Evolutionary conservation across 2,888 invertebrate species (phyloP), one percentile per base, ranked within the genome.

Genomic region (Eupelmus urozonus): DNA sequence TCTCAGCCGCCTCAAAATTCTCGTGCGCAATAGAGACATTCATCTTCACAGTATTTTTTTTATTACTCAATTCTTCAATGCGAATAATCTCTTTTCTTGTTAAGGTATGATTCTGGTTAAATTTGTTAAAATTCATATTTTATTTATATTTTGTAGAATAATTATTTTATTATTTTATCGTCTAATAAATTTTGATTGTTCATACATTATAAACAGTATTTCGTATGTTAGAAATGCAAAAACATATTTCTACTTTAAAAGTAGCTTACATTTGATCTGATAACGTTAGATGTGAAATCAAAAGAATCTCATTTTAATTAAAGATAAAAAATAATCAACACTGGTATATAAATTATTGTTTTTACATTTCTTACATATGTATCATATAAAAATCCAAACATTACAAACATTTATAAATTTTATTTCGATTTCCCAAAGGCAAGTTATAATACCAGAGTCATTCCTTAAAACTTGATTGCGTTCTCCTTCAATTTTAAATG

Each of bases 41-140:
- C 16, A 13, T 63, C 27, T 60, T 63, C 51, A 51, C 51, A 51
- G 34, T 27, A 16, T 45, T 51, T n/a, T 60, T 72, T 71, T 49
- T 65, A 23, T 34, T 18, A 53, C 34, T 78, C 73, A 78, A 78
- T 78, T 78, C 74, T 74, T 74, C 57, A 51, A 78, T 78, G 78
- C 78, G 74, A 74, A 78, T 70, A 63, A 74, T 62, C 59, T 63
- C 23, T 59, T 63, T 40, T 65, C 18, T 20, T 55, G 45, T 69
- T 40, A 40, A 67, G 69, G 42, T 60, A 51, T 57, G 63, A 69
- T 49, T 73, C 69, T 55, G 40, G 20, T 49, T 20, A 66, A 40
- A 57, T 70, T 29, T n/a, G n/a, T n/a, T 29, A 5, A 57, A n/a
- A n/a, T n/a, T n/a, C n/a, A 40, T 20, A 55, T 18, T 27, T 18